phyloP scores from a whole-genome alignment of 2,888 invertebrate species.

The Byasa hedistus region DNA sequence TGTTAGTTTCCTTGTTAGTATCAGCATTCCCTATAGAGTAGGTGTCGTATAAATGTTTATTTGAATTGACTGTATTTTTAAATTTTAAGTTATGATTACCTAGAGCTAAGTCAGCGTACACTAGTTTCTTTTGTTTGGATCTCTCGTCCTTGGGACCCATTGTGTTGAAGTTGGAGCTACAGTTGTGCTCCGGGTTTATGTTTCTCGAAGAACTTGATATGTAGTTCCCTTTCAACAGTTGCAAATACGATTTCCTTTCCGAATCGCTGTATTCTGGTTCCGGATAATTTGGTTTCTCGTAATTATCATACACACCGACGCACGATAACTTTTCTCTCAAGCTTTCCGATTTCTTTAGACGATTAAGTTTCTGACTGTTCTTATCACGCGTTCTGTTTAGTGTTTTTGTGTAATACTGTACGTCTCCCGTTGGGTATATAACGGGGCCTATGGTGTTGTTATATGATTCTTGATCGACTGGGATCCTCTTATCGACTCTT shows the following conservation, averaged over 20 bases:
- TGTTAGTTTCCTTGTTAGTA: conserved; percentile 66
- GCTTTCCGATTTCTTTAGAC: conserved; percentile 75
- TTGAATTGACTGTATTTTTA: conserved; percentile 80
- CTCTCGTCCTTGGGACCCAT: conserved; percentile 68
- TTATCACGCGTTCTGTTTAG: conserved; percentile 73
- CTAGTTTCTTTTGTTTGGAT: conserved; percentile 75
- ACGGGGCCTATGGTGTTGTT: conserved; percentile 73
- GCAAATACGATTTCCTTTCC: conserved; percentile 70
- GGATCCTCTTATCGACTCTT: conserved; percentile 79
- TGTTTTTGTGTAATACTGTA: conserved; percentile 73
- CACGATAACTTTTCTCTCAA: conserved; percentile 74
- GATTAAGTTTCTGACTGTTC: conserved; percentile 68
- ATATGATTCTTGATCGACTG: conserved; percentile 69
- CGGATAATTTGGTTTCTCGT: conserved; percentile 72
- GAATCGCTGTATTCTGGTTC: conserved; percentile 70
- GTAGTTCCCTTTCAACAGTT: conserved; percentile 72
- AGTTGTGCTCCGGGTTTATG: conserved; percentile 60
- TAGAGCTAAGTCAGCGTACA: conserved; percentile 77
- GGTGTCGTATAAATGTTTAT: conserved; percentile 77
- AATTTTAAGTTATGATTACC: conserved; percentile 79
- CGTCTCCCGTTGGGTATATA: conserved; percentile 68
- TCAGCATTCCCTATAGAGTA: conserved; percentile 70
- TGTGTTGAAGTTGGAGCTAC: conserved; percentile 59
- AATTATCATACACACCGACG: conserved; percentile 73
- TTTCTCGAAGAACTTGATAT: conserved; percentile 75